Evolutionary conservation across 2,113 vertebrate species (phyloP).

Genomic region (Dipodomys ordii): DNA sequence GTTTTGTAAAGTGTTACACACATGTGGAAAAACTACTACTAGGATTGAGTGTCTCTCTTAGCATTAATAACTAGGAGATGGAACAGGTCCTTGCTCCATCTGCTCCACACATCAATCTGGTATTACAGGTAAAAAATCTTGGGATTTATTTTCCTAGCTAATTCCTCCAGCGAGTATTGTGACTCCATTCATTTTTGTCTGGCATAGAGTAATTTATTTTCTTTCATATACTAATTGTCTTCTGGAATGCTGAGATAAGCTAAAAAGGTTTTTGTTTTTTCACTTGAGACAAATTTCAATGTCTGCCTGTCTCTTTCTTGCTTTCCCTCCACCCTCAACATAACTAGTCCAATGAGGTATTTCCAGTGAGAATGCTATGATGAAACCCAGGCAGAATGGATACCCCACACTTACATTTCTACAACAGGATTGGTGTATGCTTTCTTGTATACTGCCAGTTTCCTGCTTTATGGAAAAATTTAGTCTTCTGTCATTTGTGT

Average conservation of each 20-base stretch:
- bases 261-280: conserved; percentile 31
- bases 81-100: too few relatives aligned
- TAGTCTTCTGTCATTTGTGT: not conserved
- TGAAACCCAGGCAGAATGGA: not conserved
- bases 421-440: not conserved
- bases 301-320: not conserved
- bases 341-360: conserved; percentile 61
- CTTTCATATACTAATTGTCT: conserved; percentile 47
- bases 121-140: conserved; percentile 33
- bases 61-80: not conserved
- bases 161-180: not conserved
- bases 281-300: not conserved
- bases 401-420: not conserved
- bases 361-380: conserved; percentile 32
- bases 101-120: too few relatives aligned
- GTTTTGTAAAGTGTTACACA: conserved; percentile 10
- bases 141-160: not conserved
- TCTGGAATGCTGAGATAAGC: conserved; percentile 41
- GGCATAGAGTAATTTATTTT: conserved; percentile 37
- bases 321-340: not conserved
- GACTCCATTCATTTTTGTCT: conserved; percentile 20
- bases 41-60: not conserved
- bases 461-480: not conserved
- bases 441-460: not conserved
- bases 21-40: not conserved